A percentile compares a stretch with the other conserved stretches of the same genome.
These are phyloP conservation scores for Scomber colias DNA, from an alignment of 2,113 vertebrate genomes.

Conservation along the genomic window DNA sequence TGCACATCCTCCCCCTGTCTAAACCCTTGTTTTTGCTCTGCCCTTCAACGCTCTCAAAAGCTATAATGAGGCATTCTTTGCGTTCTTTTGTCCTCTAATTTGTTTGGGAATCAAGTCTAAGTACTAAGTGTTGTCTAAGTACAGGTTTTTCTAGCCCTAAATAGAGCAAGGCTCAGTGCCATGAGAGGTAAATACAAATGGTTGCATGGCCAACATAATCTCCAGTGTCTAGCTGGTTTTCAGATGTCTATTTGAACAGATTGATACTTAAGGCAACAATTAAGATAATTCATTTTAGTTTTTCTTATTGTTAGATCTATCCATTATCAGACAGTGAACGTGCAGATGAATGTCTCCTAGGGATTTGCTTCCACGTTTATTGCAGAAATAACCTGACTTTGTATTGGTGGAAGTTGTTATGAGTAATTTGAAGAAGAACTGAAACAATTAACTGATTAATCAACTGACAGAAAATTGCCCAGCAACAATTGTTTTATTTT, in stretches of 20 bases:
- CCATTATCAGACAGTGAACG: too few relatives aligned
- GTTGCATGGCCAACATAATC: not conserved
- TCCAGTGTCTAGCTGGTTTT: too few relatives aligned
- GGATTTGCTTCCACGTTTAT: too few relatives aligned
- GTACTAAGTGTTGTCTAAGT: conserved; percentile 18
- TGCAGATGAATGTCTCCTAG: too few relatives aligned
- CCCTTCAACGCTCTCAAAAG: conserved; percentile 45
- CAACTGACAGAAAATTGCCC: too few relatives aligned
- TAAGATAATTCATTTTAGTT: not conserved
- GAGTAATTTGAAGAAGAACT: too few relatives aligned
- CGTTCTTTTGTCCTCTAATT: conserved; percentile 57
- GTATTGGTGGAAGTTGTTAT: too few relatives aligned
- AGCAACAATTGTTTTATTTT: too few relatives aligned
- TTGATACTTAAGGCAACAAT: too few relatives aligned
- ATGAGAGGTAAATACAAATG: not conserved
- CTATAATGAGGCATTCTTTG: conserved; percentile 59
- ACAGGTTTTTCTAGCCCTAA: not conserved
- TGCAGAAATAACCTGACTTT: too few relatives aligned
- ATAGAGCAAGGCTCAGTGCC: conserved; percentile 17
- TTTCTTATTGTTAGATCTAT: not conserved
- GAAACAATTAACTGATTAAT: too few relatives aligned
- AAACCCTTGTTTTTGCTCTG: conserved; percentile 38
- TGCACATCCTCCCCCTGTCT: conserved; percentile 18
- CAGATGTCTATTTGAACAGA: too few relatives aligned
- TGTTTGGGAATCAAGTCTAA: conserved; percentile 18